Percentiles rank a stretch among this genome's conserved stretches.
Evolutionary conservation across 2,888 invertebrate genomes (phyloP).

Genomic region (Dynastes grantii): DNA sequence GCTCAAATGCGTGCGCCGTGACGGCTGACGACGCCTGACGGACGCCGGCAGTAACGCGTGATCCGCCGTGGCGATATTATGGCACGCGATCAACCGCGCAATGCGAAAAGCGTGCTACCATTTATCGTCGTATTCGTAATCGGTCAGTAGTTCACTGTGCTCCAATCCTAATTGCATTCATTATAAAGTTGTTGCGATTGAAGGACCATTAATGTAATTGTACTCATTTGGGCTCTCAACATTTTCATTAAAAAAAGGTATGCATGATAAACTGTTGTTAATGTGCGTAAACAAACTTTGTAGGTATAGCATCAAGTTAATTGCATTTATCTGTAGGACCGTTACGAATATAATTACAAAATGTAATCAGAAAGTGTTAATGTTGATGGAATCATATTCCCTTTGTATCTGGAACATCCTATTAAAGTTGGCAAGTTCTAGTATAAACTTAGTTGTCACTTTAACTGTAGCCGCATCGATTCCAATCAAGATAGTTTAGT

Average conservation of each 20-base stretch:
- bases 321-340: too few relatives aligned
- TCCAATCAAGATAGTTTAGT: too few relatives aligned
- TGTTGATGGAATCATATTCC: too few relatives aligned
- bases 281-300: background rate
- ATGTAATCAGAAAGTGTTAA: too few relatives aligned
- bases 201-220: conserved; percentile 24
- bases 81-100: conserved; percentile 9
- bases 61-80: conserved; percentile 51
- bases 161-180: conserved; percentile 30
- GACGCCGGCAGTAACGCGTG: conserved; percentile 65
- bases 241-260: conserved; percentile 33
- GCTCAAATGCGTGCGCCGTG: conserved; percentile 59
- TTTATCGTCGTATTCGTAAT: conserved; percentile 19
- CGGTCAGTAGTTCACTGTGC: conserved; percentile 39
- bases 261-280: conserved; percentile 1
- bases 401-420: too few relatives aligned
- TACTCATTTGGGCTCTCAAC: background rate
- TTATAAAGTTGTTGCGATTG: conserved; percentile 32
- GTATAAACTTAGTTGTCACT: too few relatives aligned
- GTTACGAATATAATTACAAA: too few relatives aligned
- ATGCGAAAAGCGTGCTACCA: conserved; percentile 34
- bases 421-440: too few relatives aligned
- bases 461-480: too few relatives aligned
- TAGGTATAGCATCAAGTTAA: too few relatives aligned
- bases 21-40: conserved; percentile 61